Conservation (phyloP, 2,888 invertebrate genomes). For the Orchesellides sinensis region DNA sequence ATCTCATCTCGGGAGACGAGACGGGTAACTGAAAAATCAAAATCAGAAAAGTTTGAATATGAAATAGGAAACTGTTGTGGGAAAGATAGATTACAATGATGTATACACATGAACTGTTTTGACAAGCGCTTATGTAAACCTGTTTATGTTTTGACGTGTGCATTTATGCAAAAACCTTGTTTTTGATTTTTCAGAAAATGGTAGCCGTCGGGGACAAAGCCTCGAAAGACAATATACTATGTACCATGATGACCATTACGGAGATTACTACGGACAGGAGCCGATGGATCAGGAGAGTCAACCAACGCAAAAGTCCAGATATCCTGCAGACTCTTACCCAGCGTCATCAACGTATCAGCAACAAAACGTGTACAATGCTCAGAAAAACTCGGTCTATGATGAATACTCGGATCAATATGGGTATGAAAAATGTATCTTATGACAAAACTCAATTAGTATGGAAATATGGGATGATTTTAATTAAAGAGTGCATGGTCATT, state of each 20-base stretch:
- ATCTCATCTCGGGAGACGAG: slow-evolving; percentile 13
- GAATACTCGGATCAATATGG: slow-evolving; percentile 73
- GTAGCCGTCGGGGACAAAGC: slow-evolving; percentile 77
- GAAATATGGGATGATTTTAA: background rate
- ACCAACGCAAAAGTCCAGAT: slow-evolving; percentile 28
- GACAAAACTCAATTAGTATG: background rate
- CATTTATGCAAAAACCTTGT: too few relatives aligned
- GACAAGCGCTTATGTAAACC: too few relatives aligned
- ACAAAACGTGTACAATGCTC: slow-evolving; percentile 66
- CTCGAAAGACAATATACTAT: slow-evolving; percentile 88
- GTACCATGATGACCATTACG: slow-evolving; percentile 81
- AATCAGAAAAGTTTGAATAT: background rate
- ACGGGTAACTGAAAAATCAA: background rate
- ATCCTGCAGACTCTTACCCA: slow-evolving; percentile 34
- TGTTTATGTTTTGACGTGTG: too few relatives aligned
- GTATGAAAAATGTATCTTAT: slow-evolving; percentile 2
- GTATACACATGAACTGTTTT: too few relatives aligned
- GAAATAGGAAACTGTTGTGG: background rate
- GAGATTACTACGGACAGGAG: slow-evolving; percentile 69
- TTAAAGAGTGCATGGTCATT: background rate
- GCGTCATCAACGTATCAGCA: slow-evolving; percentile 67
- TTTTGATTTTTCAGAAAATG: slow-evolving; percentile 66
- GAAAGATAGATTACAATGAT: background rate
- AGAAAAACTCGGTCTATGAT: slow-evolving; percentile 73
- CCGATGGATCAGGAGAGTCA: slow-evolving; percentile 15